Conservation (phyloP, 2,113 vertebrate species). For the Budorcas taxicolor region DNA sequence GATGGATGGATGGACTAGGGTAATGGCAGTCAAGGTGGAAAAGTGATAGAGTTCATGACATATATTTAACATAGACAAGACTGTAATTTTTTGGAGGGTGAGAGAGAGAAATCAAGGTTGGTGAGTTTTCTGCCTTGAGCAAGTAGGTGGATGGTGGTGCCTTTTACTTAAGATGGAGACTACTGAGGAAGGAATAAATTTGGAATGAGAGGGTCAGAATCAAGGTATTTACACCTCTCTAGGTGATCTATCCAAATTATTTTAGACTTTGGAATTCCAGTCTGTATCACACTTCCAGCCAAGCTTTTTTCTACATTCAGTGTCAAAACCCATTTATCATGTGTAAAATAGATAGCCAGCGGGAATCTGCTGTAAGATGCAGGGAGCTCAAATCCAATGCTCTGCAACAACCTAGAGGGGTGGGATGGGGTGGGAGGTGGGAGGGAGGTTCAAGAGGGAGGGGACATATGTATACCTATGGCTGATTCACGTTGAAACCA, state of each 20-base stretch:
- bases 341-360: neutral
- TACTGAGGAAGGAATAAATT: neutral
- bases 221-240: neutral
- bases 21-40: neutral
- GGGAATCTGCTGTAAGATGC: neutral
- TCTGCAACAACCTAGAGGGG: neutral
- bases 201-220: neutral
- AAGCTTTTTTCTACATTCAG: neutral
- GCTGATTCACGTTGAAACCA: neutral
- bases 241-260: neutral
- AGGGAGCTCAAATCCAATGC: neutral
- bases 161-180: neutral
- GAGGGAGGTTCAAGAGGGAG: neutral
- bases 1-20: neutral
- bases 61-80: neutral
- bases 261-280: neutral
- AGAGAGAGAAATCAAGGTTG: neutral
- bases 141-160: neutral
- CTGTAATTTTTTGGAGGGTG: neutral
- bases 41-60: neutral
- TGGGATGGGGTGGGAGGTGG: neutral
- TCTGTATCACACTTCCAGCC: neutral
- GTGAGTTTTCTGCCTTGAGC: neutral
- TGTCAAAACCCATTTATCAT: neutral
- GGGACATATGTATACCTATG: neutral